Evolutionary conservation across 2,888 invertebrate species (phyloP).

Genomic region (Neoascia interrupta): DNA sequence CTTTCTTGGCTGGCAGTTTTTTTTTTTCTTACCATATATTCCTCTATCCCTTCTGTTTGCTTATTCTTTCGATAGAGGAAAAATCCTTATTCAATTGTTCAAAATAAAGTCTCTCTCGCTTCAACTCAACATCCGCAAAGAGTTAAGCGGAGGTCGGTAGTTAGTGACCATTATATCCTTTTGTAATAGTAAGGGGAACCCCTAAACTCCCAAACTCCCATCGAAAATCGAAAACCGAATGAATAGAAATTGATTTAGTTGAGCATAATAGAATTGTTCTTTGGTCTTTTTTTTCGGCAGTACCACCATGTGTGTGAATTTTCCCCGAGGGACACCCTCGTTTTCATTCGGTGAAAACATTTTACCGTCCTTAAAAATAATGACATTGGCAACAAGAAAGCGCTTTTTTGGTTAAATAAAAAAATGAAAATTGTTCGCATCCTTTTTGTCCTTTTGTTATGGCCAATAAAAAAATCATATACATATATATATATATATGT

Average conservation of each 20-base stretch:
- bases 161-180: conserved; percentile 66
- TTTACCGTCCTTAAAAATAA: conserved; percentile 58
- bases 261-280: conserved; percentile 64
- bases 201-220: conserved; percentile 31
- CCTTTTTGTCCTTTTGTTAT: conserved; percentile 18
- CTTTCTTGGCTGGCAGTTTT: conserved; percentile 45
- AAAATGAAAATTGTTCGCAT: conserved; percentile 1
- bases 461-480: conserved; percentile 45
- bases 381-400: conserved; percentile 50
- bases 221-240: conserved; percentile 61
- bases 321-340: conserved; percentile 41
- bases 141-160: conserved; percentile 44
- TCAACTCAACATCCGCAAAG: not conserved
- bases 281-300: conserved; percentile 19
- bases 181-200: not conserved
- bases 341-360: conserved; percentile 22
- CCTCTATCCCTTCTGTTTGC: conserved; percentile 13
- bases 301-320: not conserved
- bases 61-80: conserved; percentile 35
- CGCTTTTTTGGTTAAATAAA: conserved; percentile 61
- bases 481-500: too few species aligned
- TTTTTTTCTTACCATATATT: conserved; percentile 4
- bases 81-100: conserved; percentile 60
- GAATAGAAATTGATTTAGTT: conserved; percentile 68
- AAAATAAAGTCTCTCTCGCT: conserved; percentile 19